phyloP scores from a whole-genome alignment of 2,888 invertebrate species.

The Idaea biselata region DNA sequence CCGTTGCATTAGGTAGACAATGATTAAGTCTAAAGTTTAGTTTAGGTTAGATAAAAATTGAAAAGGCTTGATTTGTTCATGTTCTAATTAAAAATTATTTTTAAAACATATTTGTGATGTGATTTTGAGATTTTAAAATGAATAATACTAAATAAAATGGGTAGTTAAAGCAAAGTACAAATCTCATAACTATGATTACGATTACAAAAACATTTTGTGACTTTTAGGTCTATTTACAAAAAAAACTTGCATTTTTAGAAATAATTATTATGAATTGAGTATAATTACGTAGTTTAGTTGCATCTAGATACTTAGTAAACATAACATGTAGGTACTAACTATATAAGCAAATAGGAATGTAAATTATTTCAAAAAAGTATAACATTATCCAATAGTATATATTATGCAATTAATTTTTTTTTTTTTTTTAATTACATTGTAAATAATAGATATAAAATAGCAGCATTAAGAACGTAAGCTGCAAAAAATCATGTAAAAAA shows the following conservation, averaged over 20 bases:
- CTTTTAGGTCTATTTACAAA: not conserved
- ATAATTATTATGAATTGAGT: not conserved
- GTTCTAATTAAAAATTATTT: not conserved
- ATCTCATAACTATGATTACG: not conserved
- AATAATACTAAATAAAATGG: not conserved
- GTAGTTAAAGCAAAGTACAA: not conserved
- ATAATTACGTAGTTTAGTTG: not conserved
- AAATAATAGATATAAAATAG: not conserved
- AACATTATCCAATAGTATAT: constrained; percentile 4
- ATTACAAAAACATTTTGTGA: not conserved
- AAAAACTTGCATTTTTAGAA: not conserved
- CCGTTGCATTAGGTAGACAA: not conserved
- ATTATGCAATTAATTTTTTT: not conserved
- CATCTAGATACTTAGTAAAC: constrained; percentile 5
- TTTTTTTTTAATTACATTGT: too few species aligned
- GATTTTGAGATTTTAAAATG: not conserved
- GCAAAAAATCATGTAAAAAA: not conserved
- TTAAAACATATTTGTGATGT: not conserved
- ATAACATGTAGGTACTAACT: constrained; percentile 8
- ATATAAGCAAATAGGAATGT: constrained; percentile 2
- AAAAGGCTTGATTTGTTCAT: not conserved
- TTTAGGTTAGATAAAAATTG: not conserved
- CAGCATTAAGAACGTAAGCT: not conserved
- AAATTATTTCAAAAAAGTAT: constrained; percentile 8
- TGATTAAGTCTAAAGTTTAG: not conserved